Evolutionary conservation across 2,113 vertebrate species (phyloP).

Genomic region (Callorhinus ursinus): DNA sequence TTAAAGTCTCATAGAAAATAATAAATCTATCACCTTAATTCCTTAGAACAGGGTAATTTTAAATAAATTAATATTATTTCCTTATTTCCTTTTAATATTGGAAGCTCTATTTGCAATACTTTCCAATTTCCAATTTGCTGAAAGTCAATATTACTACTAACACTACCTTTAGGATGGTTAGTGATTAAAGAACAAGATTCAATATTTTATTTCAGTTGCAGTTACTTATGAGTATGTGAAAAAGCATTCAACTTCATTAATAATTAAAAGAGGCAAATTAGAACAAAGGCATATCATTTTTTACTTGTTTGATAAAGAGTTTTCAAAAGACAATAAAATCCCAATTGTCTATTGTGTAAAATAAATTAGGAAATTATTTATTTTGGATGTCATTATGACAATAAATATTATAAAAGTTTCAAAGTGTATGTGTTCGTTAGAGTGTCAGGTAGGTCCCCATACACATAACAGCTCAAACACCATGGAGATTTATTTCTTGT

Average conservation of each 20-base stretch:
- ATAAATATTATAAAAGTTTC: not conserved
- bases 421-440: not conserved
- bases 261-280: not conserved
- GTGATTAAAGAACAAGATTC: not conserved
- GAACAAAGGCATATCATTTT: not conserved
- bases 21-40: not conserved
- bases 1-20: not conserved
- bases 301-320: not conserved
- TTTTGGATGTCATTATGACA: conserved; percentile 11
- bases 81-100: not conserved
- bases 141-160: not conserved
- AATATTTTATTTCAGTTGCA: not conserved
- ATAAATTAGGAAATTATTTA: not conserved
- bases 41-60: not conserved
- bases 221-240: not conserved
- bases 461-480: not conserved
- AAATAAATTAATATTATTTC: not conserved
- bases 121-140: not conserved
- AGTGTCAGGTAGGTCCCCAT: not conserved
- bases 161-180: not conserved
- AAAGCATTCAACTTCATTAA: not conserved
- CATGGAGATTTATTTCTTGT: not conserved
- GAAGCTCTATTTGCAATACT: not conserved
- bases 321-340: not conserved
- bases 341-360: not conserved